phyloP scores from a whole-genome alignment of 2,888 invertebrate genomes.

The Herminia tarsipennalis region DNA sequence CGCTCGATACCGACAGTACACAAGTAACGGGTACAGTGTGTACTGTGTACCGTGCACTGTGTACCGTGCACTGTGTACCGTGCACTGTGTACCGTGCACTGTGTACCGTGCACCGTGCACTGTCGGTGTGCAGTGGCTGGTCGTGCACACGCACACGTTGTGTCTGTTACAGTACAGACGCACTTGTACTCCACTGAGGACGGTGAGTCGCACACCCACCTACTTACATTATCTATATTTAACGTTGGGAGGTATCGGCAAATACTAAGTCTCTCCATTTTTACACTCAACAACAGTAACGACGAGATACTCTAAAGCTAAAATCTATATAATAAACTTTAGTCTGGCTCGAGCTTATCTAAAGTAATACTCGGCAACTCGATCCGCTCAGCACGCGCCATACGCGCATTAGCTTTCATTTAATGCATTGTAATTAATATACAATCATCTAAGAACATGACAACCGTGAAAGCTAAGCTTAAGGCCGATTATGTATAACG shows the following conservation, averaged over 20 bases:
- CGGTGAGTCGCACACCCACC: slow-evolving; percentile 45
- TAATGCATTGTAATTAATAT: too few species aligned
- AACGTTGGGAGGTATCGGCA: background rate
- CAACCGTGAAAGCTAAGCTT: too few species aligned
- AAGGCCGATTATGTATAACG: too few species aligned
- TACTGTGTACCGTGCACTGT: background rate
- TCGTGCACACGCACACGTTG: slow-evolving; percentile 8
- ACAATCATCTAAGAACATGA: too few species aligned
- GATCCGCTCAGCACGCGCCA: too few species aligned
- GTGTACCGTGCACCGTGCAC: background rate
- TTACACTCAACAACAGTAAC: too few species aligned
- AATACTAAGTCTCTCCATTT: background rate
- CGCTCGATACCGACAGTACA: too few species aligned
- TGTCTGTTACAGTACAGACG: slow-evolving; percentile 52
- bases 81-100: slow-evolving; percentile 6
- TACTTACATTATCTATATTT: background rate
- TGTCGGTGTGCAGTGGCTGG: background rate
- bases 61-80: slow-evolving; percentile 7
- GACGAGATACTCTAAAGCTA: too few species aligned
- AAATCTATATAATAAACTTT: too few species aligned
- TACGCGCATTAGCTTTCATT: too few species aligned
- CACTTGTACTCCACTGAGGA: slow-evolving; percentile 50
- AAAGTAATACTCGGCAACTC: too few species aligned
- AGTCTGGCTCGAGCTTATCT: too few species aligned
- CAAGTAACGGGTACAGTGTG: slow-evolving; percentile 20